These are phyloP conservation scores for Bubo bubo DNA, from an alignment of 2,113 vertebrate genomes.

Conservation along the genomic window DNA sequence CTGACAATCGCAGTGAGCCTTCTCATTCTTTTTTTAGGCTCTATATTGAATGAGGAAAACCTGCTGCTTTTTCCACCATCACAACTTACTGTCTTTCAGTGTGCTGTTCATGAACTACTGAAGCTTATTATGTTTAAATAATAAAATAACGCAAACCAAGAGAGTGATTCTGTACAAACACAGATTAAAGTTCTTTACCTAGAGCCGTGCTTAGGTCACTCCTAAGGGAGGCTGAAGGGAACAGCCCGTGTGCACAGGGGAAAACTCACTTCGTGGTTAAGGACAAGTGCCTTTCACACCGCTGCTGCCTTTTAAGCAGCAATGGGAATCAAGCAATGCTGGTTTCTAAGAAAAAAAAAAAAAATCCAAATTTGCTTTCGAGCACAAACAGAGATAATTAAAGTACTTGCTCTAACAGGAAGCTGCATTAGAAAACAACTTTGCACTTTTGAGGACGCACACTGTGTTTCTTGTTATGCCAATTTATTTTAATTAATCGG, in stretches of 20 bases:
- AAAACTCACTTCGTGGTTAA: not conserved
- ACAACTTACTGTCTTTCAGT: not conserved
- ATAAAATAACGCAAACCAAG: not conserved
- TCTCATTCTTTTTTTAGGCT: conserved; percentile 1
- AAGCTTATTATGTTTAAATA: conserved; percentile 1
- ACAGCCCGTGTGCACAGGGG: not conserved
- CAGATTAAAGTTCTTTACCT: conserved; percentile 20
- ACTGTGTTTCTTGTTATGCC: conserved; percentile 39
- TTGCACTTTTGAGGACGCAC: not conserved
- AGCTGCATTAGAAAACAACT: conserved; percentile 47
- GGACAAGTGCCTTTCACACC: not conserved
- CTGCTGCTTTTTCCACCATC: not conserved
- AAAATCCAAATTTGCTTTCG: not conserved
- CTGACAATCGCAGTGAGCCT: not conserved
- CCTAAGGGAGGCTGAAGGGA: not conserved
- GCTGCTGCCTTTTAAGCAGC: conserved; percentile 14
- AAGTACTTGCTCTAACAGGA: conserved; percentile 31
- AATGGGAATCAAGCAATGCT: conserved; percentile 10
- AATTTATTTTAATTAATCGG: conserved; percentile 65
- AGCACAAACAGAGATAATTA: conserved; percentile 61
- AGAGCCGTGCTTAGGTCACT: not conserved
- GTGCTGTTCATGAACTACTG: not conserved
- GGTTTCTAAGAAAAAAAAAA: conserved; percentile 38
- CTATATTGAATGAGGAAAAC: not conserved
- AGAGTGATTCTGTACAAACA: conserved; percentile 20